phyloP scores from a whole-genome alignment of 2,797 vertebrate genomes.

The Pipistrellus kuhlii region DNA sequence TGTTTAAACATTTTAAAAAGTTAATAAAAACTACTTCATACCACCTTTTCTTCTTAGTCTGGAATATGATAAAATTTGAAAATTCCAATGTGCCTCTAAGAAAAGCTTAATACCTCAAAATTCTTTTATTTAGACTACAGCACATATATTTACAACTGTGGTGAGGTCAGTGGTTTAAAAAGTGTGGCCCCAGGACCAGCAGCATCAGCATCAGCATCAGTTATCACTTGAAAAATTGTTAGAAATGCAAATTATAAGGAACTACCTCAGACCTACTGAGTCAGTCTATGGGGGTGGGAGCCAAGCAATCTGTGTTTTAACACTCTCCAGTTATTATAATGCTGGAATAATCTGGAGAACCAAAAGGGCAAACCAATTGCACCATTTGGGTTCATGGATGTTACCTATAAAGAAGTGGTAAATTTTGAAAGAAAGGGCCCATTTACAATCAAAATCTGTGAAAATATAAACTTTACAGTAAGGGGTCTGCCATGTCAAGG shows the following conservation, averaged over 20 bases:
- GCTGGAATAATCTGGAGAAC: not conserved
- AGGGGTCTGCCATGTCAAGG: not conserved
- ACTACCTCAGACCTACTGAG: not conserved
- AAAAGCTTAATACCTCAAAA: not conserved
- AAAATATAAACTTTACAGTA: conserved; percentile 1
- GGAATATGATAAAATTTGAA: conserved; percentile 51
- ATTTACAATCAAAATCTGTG: conserved; percentile 24
- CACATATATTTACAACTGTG: not conserved
- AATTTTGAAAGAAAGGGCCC: not conserved
- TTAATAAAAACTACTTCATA: not conserved
- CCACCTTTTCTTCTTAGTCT: conserved; percentile 51
- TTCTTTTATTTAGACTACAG: not conserved
- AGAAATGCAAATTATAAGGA: not conserved
- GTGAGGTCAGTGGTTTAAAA: not conserved
- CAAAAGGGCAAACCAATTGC: not conserved
- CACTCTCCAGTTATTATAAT: not conserved
- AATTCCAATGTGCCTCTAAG: conserved; percentile 19
- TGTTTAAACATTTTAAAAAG: conserved; percentile 52
- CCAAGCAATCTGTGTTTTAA: not conserved
- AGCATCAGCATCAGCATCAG: not conserved
- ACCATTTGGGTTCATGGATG: not conserved
- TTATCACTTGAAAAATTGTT: not conserved
- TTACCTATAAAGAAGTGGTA: not conserved
- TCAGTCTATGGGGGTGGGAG: not conserved
- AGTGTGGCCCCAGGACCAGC: not conserved